Percentiles rank a stretch among this genome's conserved stretches.
These are phyloP conservation scores for Esox masquinongy DNA, from an alignment of 2,797 vertebrate species.

Conservation along the genomic window DNA sequence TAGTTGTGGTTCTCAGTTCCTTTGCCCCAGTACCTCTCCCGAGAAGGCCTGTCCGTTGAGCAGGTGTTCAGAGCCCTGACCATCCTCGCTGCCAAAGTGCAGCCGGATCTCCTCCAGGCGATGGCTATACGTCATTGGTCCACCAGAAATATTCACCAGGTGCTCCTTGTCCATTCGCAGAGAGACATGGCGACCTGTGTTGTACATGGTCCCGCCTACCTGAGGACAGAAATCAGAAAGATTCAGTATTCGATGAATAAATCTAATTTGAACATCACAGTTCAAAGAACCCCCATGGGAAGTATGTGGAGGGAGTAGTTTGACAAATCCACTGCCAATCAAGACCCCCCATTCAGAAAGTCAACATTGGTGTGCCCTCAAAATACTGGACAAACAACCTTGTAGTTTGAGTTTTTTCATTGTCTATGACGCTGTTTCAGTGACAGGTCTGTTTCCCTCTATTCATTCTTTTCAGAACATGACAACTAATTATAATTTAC, in stretches of 20 bases:
- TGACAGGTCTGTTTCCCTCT: background rate
- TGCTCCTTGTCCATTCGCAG: constrained; percentile 96
- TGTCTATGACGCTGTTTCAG: background rate
- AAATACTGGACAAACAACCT: background rate
- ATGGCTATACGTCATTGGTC: constrained; percentile 97
- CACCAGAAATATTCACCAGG: constrained; percentile 96
- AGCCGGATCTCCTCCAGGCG: constrained; percentile 96
- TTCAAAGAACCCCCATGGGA: background rate
- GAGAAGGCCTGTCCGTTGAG: constrained; percentile 98
- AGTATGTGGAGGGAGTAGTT: background rate
- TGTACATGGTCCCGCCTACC: constrained; percentile 99
- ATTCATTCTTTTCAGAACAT: constrained; percentile 17
- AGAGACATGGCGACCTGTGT: constrained; percentile 96
- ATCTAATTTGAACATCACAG: background rate
- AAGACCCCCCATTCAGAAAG: background rate
- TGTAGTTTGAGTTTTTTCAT: background rate
- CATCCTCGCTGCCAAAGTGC: constrained; percentile 96
- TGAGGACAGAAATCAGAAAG: constrained; percentile 47
- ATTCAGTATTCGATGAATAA: background rate
- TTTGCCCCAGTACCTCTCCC: constrained; percentile 85
- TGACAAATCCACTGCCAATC: background rate
- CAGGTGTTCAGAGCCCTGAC: constrained; percentile 95
- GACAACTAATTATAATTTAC: background rate
- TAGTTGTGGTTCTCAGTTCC: no score
- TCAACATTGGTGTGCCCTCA: background rate